Percentiles rank a stretch among this genome's conserved stretches.
These are phyloP conservation scores for Propithecus coquereli DNA, from an alignment of 2,113 vertebrate species.

Conservation along the genomic window DNA sequence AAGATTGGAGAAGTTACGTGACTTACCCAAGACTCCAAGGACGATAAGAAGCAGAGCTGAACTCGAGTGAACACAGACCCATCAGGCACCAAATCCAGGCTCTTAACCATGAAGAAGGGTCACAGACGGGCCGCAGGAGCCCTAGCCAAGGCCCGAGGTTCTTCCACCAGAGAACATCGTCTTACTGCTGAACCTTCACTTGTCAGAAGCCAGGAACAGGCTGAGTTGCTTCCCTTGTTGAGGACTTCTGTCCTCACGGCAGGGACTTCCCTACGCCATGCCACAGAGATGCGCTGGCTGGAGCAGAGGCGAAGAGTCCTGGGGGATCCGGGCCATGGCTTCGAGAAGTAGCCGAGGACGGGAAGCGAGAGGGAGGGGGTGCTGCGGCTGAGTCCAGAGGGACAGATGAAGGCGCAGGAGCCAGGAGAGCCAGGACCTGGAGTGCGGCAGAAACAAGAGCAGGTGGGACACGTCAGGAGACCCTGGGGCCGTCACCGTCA, in stretches of 20 bases:
- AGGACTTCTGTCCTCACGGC: rapidly evolving
- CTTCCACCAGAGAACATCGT: rapidly evolving
- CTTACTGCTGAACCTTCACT: neutral
- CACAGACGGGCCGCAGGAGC: rapidly evolving
- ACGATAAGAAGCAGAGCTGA: neutral
- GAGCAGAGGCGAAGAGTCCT: rapidly evolving
- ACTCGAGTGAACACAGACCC: rapidly evolving
- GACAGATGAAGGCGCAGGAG: rapidly evolving
- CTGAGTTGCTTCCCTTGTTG: neutral
- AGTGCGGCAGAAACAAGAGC: rapidly evolving
- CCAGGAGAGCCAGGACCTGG: rapidly evolving
- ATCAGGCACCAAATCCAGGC: neutral
- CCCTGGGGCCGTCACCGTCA: rapidly evolving
- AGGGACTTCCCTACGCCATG: rapidly evolving
- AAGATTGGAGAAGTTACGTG: neutral
- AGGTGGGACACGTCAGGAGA: rapidly evolving
- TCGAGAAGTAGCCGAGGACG: neutral
- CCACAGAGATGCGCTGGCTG: neutral
- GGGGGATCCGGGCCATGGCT: neutral
- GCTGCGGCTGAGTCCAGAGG: neutral
- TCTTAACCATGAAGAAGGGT: rapidly evolving
- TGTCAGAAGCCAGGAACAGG: neutral
- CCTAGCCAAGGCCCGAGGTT: rapidly evolving
- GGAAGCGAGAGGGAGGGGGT: rapidly evolving
- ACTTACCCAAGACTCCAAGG: neutral